Percentiles rank a stretch among this genome's conserved stretches.
phyloP scores from a whole-genome alignment of 1,140 invertebrate genomes.

The Panonychus citri region DNA sequence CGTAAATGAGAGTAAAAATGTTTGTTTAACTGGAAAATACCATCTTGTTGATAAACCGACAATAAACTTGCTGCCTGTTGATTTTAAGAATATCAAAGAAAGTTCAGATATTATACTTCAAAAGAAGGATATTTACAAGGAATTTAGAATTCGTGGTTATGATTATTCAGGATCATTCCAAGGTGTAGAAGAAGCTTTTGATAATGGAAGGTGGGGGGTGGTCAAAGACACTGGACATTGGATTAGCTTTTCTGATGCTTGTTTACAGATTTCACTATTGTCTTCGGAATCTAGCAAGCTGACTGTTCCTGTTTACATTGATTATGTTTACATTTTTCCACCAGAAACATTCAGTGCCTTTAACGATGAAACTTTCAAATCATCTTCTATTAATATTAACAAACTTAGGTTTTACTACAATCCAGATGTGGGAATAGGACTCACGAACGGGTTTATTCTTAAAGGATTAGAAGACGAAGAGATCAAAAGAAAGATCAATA shows the following conservation, averaged over 20 bases:
- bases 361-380: neutral
- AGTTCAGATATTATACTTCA: slow-evolving; percentile 23
- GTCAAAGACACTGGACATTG: slow-evolving; percentile 64
- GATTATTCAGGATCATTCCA: slow-evolving; percentile 70
- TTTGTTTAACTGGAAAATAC: slow-evolving; percentile 52
- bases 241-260: slow-evolving; percentile 47
- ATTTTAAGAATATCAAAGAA: slow-evolving; percentile 24
- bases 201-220: slow-evolving; percentile 31
- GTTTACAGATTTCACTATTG: neutral
- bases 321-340: neutral
- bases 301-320: slow-evolving; percentile 32
- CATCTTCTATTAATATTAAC: slow-evolving; percentile 25
- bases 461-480: slow-evolving; percentile 27
- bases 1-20: slow-evolving; percentile 59
- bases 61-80: slow-evolving; percentile 16
- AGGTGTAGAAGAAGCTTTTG: slow-evolving; percentile 35
- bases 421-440: slow-evolving; percentile 4
- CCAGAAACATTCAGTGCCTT: neutral
- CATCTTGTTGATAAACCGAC: neutral
- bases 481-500: slow-evolving; percentile 53
- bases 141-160: slow-evolving; percentile 69
- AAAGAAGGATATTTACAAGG: slow-evolving; percentile 41
- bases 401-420: slow-evolving; percentile 7
- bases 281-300: neutral
- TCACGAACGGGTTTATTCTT: slow-evolving; percentile 7